Evolutionary conservation across 2,797 vertebrate genomes (phyloP).

Genomic region (Tokudaia muenninki): DNA sequence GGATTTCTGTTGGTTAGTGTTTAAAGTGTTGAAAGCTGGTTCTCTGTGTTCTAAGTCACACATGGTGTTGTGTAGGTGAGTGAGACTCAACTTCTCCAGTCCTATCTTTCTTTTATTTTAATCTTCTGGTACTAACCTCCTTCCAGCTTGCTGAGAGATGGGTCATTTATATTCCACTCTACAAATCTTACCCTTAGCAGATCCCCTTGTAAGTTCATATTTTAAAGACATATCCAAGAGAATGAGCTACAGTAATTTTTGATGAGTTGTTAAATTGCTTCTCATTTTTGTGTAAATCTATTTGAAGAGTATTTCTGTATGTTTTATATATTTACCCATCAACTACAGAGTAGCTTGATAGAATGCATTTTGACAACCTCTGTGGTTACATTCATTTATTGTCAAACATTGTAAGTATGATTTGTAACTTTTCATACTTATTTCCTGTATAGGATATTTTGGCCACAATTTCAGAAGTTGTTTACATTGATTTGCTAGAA

Average conservation of each 20-base stretch:
- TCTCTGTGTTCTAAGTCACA: constrained; percentile 1
- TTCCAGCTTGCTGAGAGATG: neutral
- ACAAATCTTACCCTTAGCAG: neutral
- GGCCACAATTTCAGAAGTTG: constrained; percentile 91
- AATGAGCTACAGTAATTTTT: neutral
- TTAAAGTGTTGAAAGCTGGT: neutral
- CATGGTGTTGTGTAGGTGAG: neutral
- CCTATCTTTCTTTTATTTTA: neutral
- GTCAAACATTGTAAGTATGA: neutral
- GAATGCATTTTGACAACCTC: neutral
- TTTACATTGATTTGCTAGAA: constrained; percentile 95
- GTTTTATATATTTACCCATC: neutral
- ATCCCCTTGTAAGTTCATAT: neutral
- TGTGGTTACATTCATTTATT: neutral
- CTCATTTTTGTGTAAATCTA: neutral
- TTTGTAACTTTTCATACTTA: neutral
- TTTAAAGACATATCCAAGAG: neutral
- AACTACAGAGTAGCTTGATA: neutral
- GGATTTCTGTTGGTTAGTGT: neutral
- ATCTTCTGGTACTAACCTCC: neutral
- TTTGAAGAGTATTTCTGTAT: neutral
- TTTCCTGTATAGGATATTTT: constrained; percentile 90
- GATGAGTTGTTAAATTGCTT: neutral
- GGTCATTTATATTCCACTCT: neutral
- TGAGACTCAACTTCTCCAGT: neutral